Evolutionary conservation across 2,888 invertebrate genomes (phyloP), one percentile per base, ranked within the genome.

Genomic region (Platerodrilus igneus): DNA sequence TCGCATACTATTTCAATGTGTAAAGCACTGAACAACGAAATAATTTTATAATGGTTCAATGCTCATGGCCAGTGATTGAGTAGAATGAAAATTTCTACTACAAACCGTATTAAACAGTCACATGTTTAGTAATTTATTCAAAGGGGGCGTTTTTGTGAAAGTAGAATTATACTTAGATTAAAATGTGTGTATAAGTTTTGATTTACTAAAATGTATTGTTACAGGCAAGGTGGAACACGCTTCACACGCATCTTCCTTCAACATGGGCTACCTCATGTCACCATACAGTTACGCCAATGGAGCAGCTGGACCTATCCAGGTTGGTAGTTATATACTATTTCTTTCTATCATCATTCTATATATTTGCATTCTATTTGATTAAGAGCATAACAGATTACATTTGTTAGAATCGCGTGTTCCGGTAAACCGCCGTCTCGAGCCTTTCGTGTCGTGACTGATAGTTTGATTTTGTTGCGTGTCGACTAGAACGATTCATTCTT

Each of bases 201-300:
- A 47, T 38, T 55, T n/a, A n/a, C n/a, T n/a, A n/a, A n/a, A n/a
- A n/a, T n/a, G n/a, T n/a, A n/a, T 51, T 53, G 59, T 72, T 73
- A 20, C 74, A 85, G 85, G 83, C 73, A 85, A 85, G 77, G 81
- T 85, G 71, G 86, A 86, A 64, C 82, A 82, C 47, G 81, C 83
- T 62, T 81, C 84, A 48, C 86, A 85, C 66, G 81, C 85, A 57
- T 79, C 83, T 52, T 76, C 78, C 55, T 89, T 89, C 78, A 89
- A 89, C 76, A 89, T 90, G 87, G 90, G 90, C 64, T 91, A 91
- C 77, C 80, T 90, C 68, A 86, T 90, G 70, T 84, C 89, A 52
- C 89, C 89, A 43, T 90, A 90, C 72, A 82, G 87, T 54, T 90
- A 90, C 76, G 82, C 89, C 67, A 90, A 90, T 69, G 90, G 90